Base-by-base conservation (phyloP, 2,797 vertebrate species). In the Gouania willdenowi region DNA sequence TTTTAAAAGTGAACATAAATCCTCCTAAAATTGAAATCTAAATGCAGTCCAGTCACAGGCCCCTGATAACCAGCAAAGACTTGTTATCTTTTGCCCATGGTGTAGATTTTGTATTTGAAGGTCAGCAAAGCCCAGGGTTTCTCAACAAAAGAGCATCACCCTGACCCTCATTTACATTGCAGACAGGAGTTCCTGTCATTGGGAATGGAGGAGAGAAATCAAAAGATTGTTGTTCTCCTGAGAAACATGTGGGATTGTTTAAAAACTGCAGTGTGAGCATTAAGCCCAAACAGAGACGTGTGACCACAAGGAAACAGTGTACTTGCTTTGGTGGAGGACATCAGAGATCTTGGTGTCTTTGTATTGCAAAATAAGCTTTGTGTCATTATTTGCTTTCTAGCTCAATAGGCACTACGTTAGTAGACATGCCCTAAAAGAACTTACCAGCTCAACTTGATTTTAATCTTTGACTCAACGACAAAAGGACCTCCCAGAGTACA, bases 111-210 rank as follows among this genome's bases (percentile, higher is more conserved):
- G n/a, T n/a, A n/a, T n/a, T n/a, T n/a, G 46, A 62, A 58, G 48
- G 50, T 62, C 65, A 76, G 79, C 72, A 82, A 77, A 82, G 77
- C 48, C 10, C 4, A 3, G 22, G 52, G 71, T 78, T 67, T 65
- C 57, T 48, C 18, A 26, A 38, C 20, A 6, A 40, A 26, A 27
- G 41, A 47, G 44, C 12, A 30, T 37, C 49, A 37, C 72, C 30
- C 40, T 37, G 58, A 66, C 51, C 70, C 26, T 3, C 1, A 35
- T 44, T 67, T 34, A 36, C 26, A 20, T 1, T 5, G 11, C 28
- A 38, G 41, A 51, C 49, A 19, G 9, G 13, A 27, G 4, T 32
- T 13, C 27, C 31, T 19, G 37, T 27, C 35, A 5, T 14, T 14
- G 36, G 22, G 8, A 6, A 24, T 15, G 14, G 41, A 5, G 19